Evolutionary conservation across 2,797 vertebrate genomes (phyloP).

Genomic region (Sebastes melanostomus): DNA sequence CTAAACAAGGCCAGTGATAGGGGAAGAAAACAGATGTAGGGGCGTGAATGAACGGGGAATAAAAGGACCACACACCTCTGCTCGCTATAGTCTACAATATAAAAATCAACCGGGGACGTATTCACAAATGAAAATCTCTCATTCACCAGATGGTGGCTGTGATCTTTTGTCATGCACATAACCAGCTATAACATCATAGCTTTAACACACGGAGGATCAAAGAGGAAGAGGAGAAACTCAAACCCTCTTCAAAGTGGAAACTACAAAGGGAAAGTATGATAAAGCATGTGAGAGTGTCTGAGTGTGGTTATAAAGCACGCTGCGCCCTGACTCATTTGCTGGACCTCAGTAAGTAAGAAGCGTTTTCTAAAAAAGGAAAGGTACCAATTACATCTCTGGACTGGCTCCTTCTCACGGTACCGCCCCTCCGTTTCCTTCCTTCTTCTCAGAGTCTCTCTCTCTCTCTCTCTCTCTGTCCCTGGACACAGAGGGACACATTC

Average conservation of each 20-base stretch:
- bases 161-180: constrained; percentile 36
- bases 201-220: constrained; percentile 56
- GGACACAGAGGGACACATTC: constrained; percentile 42
- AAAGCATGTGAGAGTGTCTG: constrained; percentile 64
- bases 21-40: constrained; percentile 51
- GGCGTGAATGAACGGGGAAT: constrained; percentile 13
- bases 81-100: background rate
- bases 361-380: constrained; percentile 78
- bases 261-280: constrained; percentile 75
- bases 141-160: constrained; percentile 22
- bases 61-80: constrained; percentile 68
- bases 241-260: constrained; percentile 70
- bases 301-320: constrained; percentile 55
- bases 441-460: constrained; percentile 14
- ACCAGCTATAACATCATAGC: constrained; percentile 54
- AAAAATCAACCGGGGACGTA: background rate
- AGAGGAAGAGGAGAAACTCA: constrained; percentile 56
- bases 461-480: constrained; percentile 2
- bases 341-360: constrained; percentile 61
- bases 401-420: constrained; percentile 59
- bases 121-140: background rate
- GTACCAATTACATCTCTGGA: constrained; percentile 72
- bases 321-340: constrained; percentile 72
- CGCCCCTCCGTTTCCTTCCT: constrained; percentile 65
- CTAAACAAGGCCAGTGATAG: constrained; percentile 48